Base-by-base conservation (phyloP, 2,113 vertebrate genomes). In the Phyllostomus hastatus region DNA sequence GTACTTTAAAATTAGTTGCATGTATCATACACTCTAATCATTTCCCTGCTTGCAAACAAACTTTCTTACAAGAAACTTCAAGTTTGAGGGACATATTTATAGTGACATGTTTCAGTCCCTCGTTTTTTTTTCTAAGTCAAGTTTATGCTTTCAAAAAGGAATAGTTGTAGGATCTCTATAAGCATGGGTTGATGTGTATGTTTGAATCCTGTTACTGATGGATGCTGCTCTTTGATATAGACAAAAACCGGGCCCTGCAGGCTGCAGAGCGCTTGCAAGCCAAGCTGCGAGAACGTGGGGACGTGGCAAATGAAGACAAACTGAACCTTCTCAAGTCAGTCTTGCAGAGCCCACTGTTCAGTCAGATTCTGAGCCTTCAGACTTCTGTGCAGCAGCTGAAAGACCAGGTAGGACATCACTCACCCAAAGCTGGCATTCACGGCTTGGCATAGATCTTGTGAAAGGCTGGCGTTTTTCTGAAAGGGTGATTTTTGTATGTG, bases 291-390 rank as follows among this genome's bases (percentile, higher is more conserved):
- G 99, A 99, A 98, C 98, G 99, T 91, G 99, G 99, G 88, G 99
- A 99, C 91, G 57, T 98, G 94, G 99, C 99, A 66, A 99, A 99
- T 0, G 99, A 99, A 95, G 99, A 99, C 97, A 99, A 99, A 86
- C 98, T 99, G 83, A 99, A 97, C 97, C 98, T 99, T 81, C 97
- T 99, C 73, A 99, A 99, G 94, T 99, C 99, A 0, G 99, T 99
- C 79, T 98, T 99, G 38, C 99, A 99, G 98, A 99, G 99, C 97
- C 99, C 99, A n/a, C 99, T 99, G 87, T 99, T 99, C 98, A 99
- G 99, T 96, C 99, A 99, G 97, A 99, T 99, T 97, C 98, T 99
- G 95, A 99, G 97, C 89, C 98, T 99, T 88, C 99, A 99, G 98
- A 99, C 99, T 97, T 99, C 99, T 0, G 98, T 99, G 88, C 99